These are phyloP conservation scores for Limenitis camilla DNA, from an alignment of 2,888 invertebrate genomes.

Conservation along the genomic window DNA sequence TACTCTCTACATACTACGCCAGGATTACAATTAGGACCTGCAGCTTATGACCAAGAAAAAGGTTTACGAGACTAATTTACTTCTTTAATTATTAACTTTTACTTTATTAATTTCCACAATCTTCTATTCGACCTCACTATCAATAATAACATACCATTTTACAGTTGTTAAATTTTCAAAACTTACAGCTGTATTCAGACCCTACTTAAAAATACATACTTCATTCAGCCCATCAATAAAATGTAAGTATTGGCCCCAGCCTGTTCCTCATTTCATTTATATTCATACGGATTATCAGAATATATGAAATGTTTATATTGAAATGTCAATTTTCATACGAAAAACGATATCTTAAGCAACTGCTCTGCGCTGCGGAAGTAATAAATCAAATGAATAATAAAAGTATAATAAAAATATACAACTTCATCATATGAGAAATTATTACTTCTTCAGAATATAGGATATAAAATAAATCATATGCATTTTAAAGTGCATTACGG, in stretches of 20 bases:
- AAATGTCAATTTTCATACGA: conserved; percentile 14
- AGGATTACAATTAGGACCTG: no score
- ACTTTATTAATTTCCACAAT: no score
- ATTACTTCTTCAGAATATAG: conserved; percentile 15
- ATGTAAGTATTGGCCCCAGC: neutral
- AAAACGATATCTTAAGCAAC: conserved; percentile 18
- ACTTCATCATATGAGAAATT: conserved; percentile 14
- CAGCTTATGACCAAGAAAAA: no score
- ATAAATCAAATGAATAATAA: conserved; percentile 21
- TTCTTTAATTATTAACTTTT: no score
- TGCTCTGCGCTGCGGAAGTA: conserved; percentile 18
- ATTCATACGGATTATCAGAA: conserved; percentile 3
- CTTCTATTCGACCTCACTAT: no score
- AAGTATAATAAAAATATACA: conserved; percentile 15
- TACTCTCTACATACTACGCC: no score
- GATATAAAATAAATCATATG: conserved; percentile 16
- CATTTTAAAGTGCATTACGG: neutral
- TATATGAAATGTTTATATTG: conserved; percentile 6
- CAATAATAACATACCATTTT: no score
- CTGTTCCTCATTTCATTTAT: neutral
- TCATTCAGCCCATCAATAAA: neutral
- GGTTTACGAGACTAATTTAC: no score
- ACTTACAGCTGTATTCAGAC: no score
- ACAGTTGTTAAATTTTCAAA: no score
- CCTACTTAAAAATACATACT: no score